These are phyloP conservation scores for Romanogobio albipinnatus DNA, from an alignment of 2,113 vertebrate species.

Conservation along the genomic window DNA sequence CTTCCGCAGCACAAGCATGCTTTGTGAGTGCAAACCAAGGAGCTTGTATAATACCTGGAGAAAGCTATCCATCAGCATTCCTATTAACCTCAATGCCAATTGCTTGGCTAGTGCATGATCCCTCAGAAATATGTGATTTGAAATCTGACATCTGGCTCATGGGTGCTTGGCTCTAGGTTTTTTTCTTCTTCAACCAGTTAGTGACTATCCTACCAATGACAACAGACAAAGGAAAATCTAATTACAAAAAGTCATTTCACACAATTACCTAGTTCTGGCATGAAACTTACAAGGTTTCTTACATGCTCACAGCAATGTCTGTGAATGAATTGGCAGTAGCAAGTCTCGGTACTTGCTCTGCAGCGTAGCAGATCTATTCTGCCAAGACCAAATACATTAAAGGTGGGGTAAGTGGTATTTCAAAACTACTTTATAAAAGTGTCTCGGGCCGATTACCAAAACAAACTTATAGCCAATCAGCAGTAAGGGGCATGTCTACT, in stretches of 20 bases:
- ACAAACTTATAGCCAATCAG: too few species aligned
- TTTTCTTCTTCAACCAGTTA: not conserved
- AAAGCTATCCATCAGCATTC: not conserved
- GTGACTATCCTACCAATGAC: not conserved
- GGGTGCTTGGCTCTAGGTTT: not conserved
- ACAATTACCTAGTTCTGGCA: too few species aligned
- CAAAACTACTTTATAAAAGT: too few species aligned
- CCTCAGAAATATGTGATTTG: not conserved
- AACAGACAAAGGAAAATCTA: not conserved
- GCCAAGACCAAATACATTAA: too few species aligned
- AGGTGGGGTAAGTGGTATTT: too few species aligned
- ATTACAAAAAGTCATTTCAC: not conserved
- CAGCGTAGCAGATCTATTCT: too few species aligned
- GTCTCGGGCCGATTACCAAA: too few species aligned
- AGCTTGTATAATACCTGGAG: not conserved
- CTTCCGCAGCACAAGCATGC: not conserved
- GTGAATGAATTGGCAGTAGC: too few species aligned
- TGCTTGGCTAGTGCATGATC: not conserved
- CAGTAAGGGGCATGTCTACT: too few species aligned
- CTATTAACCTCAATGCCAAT: not conserved
- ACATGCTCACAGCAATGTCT: too few species aligned
- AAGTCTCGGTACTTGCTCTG: too few species aligned
- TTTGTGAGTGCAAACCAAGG: not conserved
- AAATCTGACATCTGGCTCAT: not conserved
- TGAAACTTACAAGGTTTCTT: too few species aligned